Base-by-base conservation (phyloP, 2,113 vertebrate species). In the Pluvianellus socialis region DNA sequence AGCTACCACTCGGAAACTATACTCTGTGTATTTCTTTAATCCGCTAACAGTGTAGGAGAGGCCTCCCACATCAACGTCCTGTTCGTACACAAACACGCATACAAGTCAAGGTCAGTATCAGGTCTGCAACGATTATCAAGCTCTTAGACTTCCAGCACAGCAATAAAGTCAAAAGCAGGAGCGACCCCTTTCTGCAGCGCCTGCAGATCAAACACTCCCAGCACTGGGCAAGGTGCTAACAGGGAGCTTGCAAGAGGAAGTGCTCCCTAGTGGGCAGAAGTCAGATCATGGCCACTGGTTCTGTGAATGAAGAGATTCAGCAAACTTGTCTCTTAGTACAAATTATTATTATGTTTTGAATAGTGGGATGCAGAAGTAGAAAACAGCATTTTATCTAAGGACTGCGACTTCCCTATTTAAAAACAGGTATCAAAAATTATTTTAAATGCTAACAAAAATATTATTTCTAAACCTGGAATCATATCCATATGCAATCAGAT, bases 1-100 rank as follows among this genome's bases (percentile, higher is more conserved):
- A 47, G 99, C 99, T 55, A 99, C 99, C 79, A 99, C 99, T 13
- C 99, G 98, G 96, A 99, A 99, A 89, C 98, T 99, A 95, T 99
- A 99, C 92, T 99, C 99, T 0, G 99, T 99, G 90, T 99, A 99
- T 93, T 99, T 99, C 98, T 99, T 99, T 96, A 99, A 96, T 4
- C 99, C 99, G 0, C 52, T 98, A 83, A 99, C 92, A 44, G 98
- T 98, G 97, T 99, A 98, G 4, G 99, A 99, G 91, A 98, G 99
- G 80, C 96, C 97, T 28, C 95, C 98, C 10, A 99, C 97, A 20
- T 99, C 99, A 45, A 99, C 56, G 38, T 99, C 99, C 99, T 99
- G 96, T 66, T 50, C 83, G 22, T 38, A 61, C 95, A 88, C 65
- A 63, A 73, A 95, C 8, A 75, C 3, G 85, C 15, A 52, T 7